phyloP scores from a whole-genome alignment of 2,888 invertebrate genomes.

The Tribolium freemani region DNA sequence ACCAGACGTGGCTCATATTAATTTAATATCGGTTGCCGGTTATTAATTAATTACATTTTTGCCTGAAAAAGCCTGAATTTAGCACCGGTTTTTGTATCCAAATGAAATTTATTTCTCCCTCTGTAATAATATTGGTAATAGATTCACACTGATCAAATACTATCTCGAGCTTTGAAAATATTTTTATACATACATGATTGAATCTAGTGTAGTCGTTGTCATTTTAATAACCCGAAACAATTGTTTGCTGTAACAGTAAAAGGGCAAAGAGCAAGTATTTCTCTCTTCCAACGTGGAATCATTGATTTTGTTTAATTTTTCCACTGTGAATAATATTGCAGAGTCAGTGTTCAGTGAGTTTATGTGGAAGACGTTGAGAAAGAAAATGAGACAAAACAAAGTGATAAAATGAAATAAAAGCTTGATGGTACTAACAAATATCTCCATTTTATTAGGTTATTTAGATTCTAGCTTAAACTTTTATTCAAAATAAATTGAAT shows the following conservation, averaged over 20 bases:
- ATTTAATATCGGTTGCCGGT: background rate
- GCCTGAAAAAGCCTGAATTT: background rate
- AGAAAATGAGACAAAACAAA: background rate
- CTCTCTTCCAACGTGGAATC: background rate
- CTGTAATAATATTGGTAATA: constrained; percentile 6
- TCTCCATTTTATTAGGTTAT: background rate
- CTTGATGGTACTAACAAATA: background rate
- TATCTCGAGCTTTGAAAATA: too few species aligned
- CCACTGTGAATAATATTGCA: background rate
- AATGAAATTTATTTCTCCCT: constrained; percentile 8
- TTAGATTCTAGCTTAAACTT: background rate
- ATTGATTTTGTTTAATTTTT: background rate
- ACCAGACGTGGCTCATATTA: background rate
- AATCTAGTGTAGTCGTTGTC: too few species aligned
- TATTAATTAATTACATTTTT: background rate
- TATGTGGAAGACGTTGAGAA: background rate
- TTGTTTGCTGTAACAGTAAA: background rate
- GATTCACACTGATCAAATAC: background rate
- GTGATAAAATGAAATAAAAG: background rate
- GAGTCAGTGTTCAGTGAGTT: background rate
- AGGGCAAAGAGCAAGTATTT: background rate
- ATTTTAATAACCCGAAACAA: too few species aligned
- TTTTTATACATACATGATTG: too few species aligned
- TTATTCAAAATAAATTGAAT: background rate
- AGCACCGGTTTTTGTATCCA: background rate